Evolutionary conservation across 2,888 invertebrate species (phyloP), one percentile per base, ranked within the genome.

Genomic region (Notodonta dromedarius): DNA sequence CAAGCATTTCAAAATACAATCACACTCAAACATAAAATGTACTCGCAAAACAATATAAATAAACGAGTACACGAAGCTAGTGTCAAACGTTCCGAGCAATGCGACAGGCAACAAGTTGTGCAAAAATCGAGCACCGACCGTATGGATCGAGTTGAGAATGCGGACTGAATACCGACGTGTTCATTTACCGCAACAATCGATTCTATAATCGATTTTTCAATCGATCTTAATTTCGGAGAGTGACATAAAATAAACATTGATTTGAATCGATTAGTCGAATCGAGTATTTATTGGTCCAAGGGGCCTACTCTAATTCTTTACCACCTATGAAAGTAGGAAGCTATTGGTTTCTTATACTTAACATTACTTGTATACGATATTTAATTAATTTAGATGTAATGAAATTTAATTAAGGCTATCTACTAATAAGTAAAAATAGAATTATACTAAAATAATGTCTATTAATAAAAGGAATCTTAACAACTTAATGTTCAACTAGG

Each of bases 71-170:
- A 79, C 79, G 77, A 86, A 88, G 87, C 84, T 83, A 86, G 87
- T 86, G 83, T 84, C 82, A 85, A 86, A 85, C 71, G 77, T 74
- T 80, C 80, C 79, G 81, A 78, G 77, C 76, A 78, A 84, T 86
- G 85, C 85, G 84, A 83, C 87, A 87, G 86, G 91, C 92, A 91
- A 89, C 81, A 88, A 87, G 84, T 79, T 81, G 91, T 90, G 92
- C 91, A 90, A 89, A 89, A 90, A 82, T 85, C 79, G 80, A 83
- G 78, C 77, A 63, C 63, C 79, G 77, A 78, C 77, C 79, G 86
- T 84, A 86, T 82, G 77, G 80, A 83, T 80, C 77, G 78, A 80
- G 77, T 79, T 74, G 76, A 80, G 90, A 91, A 91, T 91, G 91
- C 85, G 89, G 86, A 90, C 84, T 81, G 81, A 82, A 86, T 85